Evolutionary conservation across 1,140 invertebrate species (phyloP).

Genomic region (Euschistus heros): DNA sequence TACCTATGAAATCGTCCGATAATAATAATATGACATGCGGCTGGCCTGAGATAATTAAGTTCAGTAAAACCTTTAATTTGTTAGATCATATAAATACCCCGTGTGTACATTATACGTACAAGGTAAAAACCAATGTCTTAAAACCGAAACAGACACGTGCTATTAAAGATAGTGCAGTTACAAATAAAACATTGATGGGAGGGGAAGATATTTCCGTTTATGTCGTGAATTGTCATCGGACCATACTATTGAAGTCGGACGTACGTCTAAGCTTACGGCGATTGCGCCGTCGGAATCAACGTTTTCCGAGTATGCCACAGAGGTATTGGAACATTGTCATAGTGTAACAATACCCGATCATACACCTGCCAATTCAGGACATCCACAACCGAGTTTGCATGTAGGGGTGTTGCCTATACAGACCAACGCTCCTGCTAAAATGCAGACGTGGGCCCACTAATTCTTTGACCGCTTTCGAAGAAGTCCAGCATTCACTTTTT

Average conservation of each 20-base stretch:
- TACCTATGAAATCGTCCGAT: background rate
- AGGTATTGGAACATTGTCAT: background rate
- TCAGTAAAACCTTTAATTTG: slow-evolving; percentile 9
- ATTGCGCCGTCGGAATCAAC: background rate
- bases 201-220: background rate
- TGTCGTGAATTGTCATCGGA: background rate
- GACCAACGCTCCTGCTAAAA: too few relatives aligned
- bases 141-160: background rate
- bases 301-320: background rate
- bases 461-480: too few relatives aligned
- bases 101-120: background rate
- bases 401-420: too few relatives aligned
- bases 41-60: slow-evolving; percentile 9
- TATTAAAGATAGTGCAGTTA: background rate
- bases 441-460: too few relatives aligned
- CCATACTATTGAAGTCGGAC: too few relatives aligned
- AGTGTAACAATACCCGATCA: slow-evolving; percentile 8
- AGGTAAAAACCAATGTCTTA: slow-evolving; percentile 8
- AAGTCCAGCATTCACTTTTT: too few relatives aligned
- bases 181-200: background rate
- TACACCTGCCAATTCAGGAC: slow-evolving; percentile 9
- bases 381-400: slow-evolving; percentile 8
- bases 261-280: background rate
- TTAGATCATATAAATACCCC: slow-evolving; percentile 9
- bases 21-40: background rate